These are phyloP conservation scores for Diorhabda sublineata DNA, from an alignment of 1,140 invertebrate genomes.

Conservation along the genomic window DNA sequence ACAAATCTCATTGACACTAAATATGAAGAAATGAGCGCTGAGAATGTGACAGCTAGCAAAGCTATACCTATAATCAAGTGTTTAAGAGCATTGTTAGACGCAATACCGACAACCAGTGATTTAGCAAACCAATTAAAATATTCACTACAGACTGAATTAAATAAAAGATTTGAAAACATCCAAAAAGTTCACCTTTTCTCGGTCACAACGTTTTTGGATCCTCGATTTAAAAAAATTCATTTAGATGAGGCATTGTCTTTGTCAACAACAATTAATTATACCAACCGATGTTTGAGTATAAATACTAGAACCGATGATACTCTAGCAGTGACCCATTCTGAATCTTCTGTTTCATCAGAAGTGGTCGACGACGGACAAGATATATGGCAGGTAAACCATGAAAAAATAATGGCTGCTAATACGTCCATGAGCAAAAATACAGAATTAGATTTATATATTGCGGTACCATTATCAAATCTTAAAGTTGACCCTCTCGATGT, in stretches of 20 bases:
- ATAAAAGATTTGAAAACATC: no score
- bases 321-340: background rate
- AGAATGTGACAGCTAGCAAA: no score
- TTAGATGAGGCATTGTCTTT: background rate
- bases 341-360: background rate
- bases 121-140: no score
- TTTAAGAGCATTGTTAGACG: no score
- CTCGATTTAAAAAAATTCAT: no score
- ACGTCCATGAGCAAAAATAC: slow-evolving; percentile 7
- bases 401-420: slow-evolving; percentile 7
- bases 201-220: no score
- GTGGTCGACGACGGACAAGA: slow-evolving; percentile 2
- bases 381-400: slow-evolving; percentile 6
- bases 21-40: no score
- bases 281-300: background rate
- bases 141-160: no score
- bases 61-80: no score
- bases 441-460: background rate
- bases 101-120: no score
- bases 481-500: background rate
- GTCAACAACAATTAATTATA: slow-evolving; percentile 11
- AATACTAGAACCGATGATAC: background rate
- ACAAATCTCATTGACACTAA: no score
- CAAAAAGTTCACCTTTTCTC: no score
- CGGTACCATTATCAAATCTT: slow-evolving; percentile 2